Evolutionary conservation across 2,113 vertebrate genomes (phyloP).

Genomic region (Promerops cafer): DNA sequence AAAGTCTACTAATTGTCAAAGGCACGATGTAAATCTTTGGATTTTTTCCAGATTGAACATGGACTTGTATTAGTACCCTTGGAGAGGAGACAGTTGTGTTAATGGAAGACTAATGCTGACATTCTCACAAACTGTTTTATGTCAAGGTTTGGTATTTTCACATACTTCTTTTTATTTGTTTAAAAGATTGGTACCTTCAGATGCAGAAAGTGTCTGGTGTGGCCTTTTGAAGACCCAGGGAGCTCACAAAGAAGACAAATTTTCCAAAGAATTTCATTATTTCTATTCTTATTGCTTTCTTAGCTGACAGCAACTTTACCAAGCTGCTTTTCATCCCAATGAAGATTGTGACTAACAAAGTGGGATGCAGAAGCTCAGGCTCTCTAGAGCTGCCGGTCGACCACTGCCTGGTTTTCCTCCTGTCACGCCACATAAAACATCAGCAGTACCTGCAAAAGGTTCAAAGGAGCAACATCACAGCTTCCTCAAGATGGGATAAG

Average conservation of each 20-base stretch:
- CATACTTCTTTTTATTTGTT: neutral
- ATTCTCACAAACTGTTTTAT: neutral
- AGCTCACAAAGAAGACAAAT: neutral
- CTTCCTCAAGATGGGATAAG: neutral
- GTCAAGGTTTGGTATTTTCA: neutral
- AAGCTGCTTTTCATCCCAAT: neutral
- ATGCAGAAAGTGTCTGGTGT: neutral
- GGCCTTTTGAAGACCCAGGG: neutral
- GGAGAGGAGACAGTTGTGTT: neutral
- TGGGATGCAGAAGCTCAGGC: neutral
- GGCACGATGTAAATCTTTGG: neutral
- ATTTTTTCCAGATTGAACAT: neutral
- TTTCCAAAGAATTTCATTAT: neutral
- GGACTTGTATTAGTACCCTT: neutral
- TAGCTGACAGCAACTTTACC: neutral
- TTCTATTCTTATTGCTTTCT: neutral
- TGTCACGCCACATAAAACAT: fast-evolving
- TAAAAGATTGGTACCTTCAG: neutral
- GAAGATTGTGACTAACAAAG: neutral
- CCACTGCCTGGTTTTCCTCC: neutral
- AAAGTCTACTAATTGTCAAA: neutral
- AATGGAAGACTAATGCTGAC: neutral
- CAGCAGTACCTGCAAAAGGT: neutral
- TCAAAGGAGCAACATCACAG: neutral
- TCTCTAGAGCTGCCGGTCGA: neutral